Conservation (phyloP, 2,113 vertebrate genomes). For the Oncorhynchus kisutch region DNA sequence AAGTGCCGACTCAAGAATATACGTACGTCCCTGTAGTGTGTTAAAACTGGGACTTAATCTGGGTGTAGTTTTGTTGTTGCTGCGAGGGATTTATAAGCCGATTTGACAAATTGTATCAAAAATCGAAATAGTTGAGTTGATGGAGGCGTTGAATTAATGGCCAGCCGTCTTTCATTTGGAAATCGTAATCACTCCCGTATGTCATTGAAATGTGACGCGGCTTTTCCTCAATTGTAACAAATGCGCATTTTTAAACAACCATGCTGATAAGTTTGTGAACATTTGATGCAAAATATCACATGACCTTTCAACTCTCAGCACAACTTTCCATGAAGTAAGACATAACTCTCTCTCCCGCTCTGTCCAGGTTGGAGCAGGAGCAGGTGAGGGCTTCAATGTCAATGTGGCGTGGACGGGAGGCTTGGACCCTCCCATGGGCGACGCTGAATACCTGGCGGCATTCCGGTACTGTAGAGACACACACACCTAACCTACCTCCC, state of each 20-base stretch:
- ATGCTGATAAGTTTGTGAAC: conserved; percentile 11
- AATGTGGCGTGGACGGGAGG: conserved; percentile 91
- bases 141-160: conserved; percentile 62
- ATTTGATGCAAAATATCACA: conserved; percentile 16
- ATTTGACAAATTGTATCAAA: conserved; percentile 62
- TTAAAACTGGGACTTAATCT: conserved; percentile 34
- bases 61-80: conserved; percentile 51
- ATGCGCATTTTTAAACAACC: conserved; percentile 48
- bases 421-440: conserved; percentile 88
- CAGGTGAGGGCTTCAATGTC: conserved; percentile 87
- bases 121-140: conserved; percentile 53
- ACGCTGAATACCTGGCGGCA: conserved; percentile 92
- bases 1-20: conserved; percentile 33
- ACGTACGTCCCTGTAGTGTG: conserved; percentile 27
- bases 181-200: conserved; percentile 65
- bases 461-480: conserved; percentile 79
- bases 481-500: background rate
- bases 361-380: conserved; percentile 82
- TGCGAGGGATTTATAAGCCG: conserved; percentile 54
- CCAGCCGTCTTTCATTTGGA: conserved; percentile 61
- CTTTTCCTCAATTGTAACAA: conserved; percentile 37
- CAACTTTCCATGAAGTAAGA: background rate
- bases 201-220: conserved; percentile 43
- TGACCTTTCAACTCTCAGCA: conserved; percentile 31
- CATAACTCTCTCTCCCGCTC: background rate